These are phyloP conservation scores for Pithys albifrons DNA, from an alignment of 2,113 vertebrate species.

Conservation along the genomic window DNA sequence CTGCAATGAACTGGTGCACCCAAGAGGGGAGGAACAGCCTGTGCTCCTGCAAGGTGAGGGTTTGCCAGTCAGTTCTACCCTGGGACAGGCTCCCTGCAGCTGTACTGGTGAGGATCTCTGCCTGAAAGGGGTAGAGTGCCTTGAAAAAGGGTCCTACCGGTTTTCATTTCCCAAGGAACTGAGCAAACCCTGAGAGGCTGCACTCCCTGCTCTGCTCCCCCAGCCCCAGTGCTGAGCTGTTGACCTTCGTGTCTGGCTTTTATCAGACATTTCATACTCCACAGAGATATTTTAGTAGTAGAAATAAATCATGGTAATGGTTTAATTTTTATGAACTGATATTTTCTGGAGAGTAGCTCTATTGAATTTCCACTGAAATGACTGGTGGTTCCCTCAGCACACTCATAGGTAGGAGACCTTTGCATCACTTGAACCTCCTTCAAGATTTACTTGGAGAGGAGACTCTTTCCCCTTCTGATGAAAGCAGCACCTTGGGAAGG, in stretches of 20 bases:
- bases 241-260: neutral
- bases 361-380: neutral
- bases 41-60: neutral
- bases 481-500: neutral
- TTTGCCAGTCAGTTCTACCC: neutral
- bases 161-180: neutral
- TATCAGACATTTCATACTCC: neutral
- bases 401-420: neutral
- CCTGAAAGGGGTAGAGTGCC: neutral
- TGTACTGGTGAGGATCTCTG: rapidly evolving
- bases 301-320: neutral
- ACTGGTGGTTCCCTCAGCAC: neutral
- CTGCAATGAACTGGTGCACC: too few species aligned
- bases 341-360: neutral
- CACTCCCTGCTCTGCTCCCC: neutral
- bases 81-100: neutral
- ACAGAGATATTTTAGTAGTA: neutral
- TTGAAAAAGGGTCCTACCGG: neutral
- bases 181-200: neutral
- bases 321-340: neutral
- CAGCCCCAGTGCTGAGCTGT: neutral
- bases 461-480: neutral
- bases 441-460: neutral
- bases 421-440: neutral
- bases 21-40: rapidly evolving